Evolutionary conservation across 2,888 invertebrate genomes (phyloP), one percentile per base, ranked within the genome.

Genomic region (Napeogenes sylphis): DNA sequence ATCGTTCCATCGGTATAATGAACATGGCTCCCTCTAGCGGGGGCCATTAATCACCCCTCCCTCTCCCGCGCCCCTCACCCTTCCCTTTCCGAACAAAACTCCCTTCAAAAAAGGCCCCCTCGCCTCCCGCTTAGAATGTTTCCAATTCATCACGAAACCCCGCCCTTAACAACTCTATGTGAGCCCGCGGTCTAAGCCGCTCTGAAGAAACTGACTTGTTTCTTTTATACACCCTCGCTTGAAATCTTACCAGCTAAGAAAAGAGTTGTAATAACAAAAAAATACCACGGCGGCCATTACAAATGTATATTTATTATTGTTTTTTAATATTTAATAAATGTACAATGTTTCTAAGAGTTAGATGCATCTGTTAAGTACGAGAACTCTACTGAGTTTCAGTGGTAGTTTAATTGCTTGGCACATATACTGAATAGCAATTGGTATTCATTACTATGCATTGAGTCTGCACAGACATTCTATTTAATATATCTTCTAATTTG

Each of bases 121-220:
- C 77, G 79, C 74, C 83, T 78, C 82, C 86, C 81, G 82, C 83
- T 82, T 78, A 82, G 83, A 87, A 86, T 85, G 88, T 87, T 86
- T 80, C 85, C 88, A 89, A 91, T 91, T 87, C 91, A 91, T 91
- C 90, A 90, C 89, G 80, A 87, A 80, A 90, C 91, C 82, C 92
- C 92, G 91, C 92, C 92, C 90, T 89, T 92, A 91, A 92, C 91
- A 92, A 91, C 92, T 92, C 91, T 92, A 92, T 92, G 91, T 83
- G 90, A 83, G 83, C 76, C 77, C 75, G 79, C 78, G 83, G 79
- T 71, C 77, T 71, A 78, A 84, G 82, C 75, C 84, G 78, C 78
- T 79, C 73, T 67, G 62, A 65, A 64, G 65, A 60, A 66, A 67
- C 66, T 70, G 74, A 65, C 64, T 70, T 68, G 54, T 68, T 69